A percentile compares a stretch with the other conserved stretches of the same genome.
Conservation (phyloP, 2,888 invertebrate genomes). For the Eristalinus sepulchralis region DNA sequence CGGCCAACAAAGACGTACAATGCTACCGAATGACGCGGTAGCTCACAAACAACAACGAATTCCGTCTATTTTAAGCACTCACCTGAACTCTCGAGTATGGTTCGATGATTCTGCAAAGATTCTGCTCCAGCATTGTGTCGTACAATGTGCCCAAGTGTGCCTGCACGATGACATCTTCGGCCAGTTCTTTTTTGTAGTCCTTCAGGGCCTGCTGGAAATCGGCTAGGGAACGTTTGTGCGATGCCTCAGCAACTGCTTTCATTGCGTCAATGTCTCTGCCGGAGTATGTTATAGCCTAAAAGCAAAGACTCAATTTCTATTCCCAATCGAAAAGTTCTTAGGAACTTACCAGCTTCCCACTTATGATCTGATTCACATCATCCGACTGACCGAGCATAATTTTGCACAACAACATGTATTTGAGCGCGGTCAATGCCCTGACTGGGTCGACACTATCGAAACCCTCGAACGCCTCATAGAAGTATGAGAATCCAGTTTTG, state of each 20-base stretch:
- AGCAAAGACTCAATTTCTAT: not conserved
- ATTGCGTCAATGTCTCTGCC: slow-evolving; percentile 98
- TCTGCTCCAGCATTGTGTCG: slow-evolving; percentile 99
- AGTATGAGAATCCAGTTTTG: slow-evolving; percentile 99
- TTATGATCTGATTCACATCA: slow-evolving; percentile 96
- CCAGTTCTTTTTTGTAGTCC: slow-evolving; percentile 92
- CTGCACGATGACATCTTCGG: slow-evolving; percentile 97
- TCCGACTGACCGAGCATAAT: slow-evolving; percentile 99
- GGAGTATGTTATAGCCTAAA: slow-evolving; percentile 94
- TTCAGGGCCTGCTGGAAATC: slow-evolving; percentile 96
- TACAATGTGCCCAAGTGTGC: slow-evolving; percentile 98
- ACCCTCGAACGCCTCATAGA: slow-evolving; percentile 99
- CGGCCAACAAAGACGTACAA: not conserved
- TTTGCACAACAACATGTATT: slow-evolving; percentile 99
- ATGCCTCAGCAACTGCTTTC: slow-evolving; percentile 97
- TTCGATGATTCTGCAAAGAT: slow-evolving; percentile 98
- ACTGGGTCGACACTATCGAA: slow-evolving; percentile 96
- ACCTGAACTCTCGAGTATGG: slow-evolving; percentile 97
- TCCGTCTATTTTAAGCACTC: slow-evolving; percentile 74
- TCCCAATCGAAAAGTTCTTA: not conserved
- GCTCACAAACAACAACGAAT: not conserved
- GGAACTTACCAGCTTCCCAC: slow-evolving; percentile 89
- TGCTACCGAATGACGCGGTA: not conserved
- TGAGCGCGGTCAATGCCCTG: slow-evolving; percentile 96
- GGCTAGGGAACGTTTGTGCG: slow-evolving; percentile 97